These are phyloP conservation scores for Mechanitis messenoides DNA, from an alignment of 2,888 invertebrate genomes.

Conservation along the genomic window DNA sequence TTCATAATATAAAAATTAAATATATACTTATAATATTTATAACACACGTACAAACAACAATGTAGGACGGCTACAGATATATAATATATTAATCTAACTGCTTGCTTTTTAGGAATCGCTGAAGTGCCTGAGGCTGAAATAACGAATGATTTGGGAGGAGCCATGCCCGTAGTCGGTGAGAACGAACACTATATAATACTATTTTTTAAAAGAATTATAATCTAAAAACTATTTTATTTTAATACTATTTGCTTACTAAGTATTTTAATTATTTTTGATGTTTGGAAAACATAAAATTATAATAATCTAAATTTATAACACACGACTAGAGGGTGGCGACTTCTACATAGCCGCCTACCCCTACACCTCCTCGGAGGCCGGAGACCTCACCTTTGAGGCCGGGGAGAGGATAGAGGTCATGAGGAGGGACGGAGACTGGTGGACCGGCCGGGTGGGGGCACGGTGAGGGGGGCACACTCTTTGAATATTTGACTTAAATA, in stretches of 20 bases:
- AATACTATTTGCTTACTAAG: too few species aligned
- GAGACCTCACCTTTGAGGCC: slow-evolving; percentile 92
- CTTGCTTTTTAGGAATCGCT: slow-evolving; percentile 77
- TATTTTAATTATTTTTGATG: too few species aligned
- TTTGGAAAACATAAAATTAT: too few species aligned
- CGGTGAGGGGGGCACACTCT: slow-evolving; percentile 40
- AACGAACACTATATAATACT: not conserved
- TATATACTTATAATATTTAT: too few species aligned
- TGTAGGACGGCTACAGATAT: too few species aligned
- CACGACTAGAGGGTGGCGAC: slow-evolving; percentile 72
- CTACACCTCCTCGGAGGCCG: slow-evolving; percentile 91
- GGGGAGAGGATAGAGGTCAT: slow-evolving; percentile 92
- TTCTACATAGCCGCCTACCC: slow-evolving; percentile 93
- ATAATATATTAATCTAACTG: not conserved
- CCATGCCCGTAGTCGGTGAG: slow-evolving; percentile 60
- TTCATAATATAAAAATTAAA: too few species aligned
- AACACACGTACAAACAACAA: not conserved
- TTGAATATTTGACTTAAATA: not conserved
- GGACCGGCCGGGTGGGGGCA: slow-evolving; percentile 93
- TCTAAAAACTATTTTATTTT: too few species aligned
- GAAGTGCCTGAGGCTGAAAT: slow-evolving; percentile 79
- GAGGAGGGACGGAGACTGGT: slow-evolving; percentile 97
- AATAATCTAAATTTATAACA: too few species aligned
- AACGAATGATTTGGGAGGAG: slow-evolving; percentile 55
- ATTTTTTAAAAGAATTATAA: not conserved